Conservation (phyloP, 2,797 vertebrate species). For the Helarctos malayanus region DNA sequence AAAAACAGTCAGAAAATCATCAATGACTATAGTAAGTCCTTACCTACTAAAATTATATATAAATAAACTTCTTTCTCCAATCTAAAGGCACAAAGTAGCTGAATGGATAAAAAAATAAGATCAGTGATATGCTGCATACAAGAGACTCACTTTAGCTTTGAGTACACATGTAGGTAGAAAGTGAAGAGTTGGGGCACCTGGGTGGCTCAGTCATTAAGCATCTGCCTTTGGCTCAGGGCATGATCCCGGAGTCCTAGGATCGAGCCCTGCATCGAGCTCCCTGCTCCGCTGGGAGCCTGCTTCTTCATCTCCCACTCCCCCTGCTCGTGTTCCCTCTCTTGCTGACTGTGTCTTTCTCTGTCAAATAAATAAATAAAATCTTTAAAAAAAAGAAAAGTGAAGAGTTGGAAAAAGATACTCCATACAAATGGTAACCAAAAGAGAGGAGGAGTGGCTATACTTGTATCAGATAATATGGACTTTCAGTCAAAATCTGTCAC, state of each 20-base stretch:
- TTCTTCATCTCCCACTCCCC: too few relatives aligned
- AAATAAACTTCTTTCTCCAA: not conserved
- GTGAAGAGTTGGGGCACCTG: not conserved
- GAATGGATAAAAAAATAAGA: not conserved
- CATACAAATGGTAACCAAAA: not conserved
- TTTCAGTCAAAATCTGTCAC: not conserved
- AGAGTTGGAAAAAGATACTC: not conserved
- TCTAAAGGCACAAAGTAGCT: not conserved
- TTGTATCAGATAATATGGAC: not conserved
- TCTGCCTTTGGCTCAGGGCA: too few relatives aligned
- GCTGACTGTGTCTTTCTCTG: too few relatives aligned
- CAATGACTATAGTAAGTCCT: not conserved
- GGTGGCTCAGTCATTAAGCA: too few relatives aligned
- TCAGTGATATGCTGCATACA: not conserved
- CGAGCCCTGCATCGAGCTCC: too few relatives aligned
- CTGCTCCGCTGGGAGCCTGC: too few relatives aligned
- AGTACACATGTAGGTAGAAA: not conserved
- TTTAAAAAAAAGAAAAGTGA: not conserved
- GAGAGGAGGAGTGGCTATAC: not conserved
- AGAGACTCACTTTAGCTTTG: not conserved
- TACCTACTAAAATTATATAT: not conserved
- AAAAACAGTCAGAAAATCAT: not conserved
- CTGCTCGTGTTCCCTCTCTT: too few relatives aligned
- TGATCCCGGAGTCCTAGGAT: too few relatives aligned
- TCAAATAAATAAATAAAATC: too few relatives aligned